Conservation (phyloP, 2,797 vertebrate species). For the Leontocebus nigricollis region DNA sequence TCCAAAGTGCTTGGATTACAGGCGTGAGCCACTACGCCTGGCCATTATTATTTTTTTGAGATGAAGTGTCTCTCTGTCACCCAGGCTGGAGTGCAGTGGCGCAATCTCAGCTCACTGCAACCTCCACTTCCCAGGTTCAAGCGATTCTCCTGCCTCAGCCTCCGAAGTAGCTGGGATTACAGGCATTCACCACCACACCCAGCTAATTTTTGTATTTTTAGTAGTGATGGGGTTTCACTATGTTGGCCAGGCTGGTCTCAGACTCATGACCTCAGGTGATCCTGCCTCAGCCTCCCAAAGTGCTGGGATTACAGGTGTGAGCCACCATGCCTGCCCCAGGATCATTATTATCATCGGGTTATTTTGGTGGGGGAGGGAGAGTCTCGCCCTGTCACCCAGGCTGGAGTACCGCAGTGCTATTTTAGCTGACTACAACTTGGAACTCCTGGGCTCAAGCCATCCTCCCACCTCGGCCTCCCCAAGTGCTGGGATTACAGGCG, state of each 20-base stretch:
- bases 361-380: not conserved
- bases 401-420: not conserved
- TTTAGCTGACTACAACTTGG: not conserved
- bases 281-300: not conserved
- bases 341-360: not conserved
- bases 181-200: fast-evolving
- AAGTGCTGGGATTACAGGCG: not conserved
- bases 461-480: not conserved
- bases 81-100: not conserved
- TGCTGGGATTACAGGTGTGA: not conserved
- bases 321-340: not conserved
- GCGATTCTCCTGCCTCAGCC: not conserved
- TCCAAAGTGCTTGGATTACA: too few relatives aligned
- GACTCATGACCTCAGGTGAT: not conserved
- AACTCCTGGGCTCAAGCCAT: not conserved
- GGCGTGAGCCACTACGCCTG: too few relatives aligned
- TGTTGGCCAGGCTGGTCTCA: not conserved
- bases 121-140: not conserved
- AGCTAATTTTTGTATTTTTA: not conserved
- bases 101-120: not conserved
- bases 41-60: not conserved
- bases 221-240: not conserved
- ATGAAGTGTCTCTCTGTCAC: not conserved
- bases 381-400: not conserved
- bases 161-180: not conserved